Conservation (phyloP, 1,140 invertebrate species). For the Dendroctonus valens region DNA sequence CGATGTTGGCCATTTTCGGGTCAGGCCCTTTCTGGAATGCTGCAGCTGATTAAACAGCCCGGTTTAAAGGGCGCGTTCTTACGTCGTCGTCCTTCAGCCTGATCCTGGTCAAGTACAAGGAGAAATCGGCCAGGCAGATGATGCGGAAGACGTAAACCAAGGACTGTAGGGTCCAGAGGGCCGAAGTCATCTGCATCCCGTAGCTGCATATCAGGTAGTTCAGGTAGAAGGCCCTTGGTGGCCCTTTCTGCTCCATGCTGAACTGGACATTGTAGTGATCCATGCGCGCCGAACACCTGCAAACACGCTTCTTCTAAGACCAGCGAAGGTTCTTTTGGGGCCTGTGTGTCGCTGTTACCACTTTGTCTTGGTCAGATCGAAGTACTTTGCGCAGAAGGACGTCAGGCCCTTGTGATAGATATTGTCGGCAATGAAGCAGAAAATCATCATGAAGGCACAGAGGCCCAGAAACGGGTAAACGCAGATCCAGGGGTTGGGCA, state of each 20-base stretch:
- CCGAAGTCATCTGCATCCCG: not conserved
- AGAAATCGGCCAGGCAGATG: slow-evolving; percentile 25
- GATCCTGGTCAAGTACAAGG: slow-evolving; percentile 26
- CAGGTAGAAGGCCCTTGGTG: slow-evolving; percentile 17
- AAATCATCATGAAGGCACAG: slow-evolving; percentile 22
- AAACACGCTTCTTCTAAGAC: too few species aligned
- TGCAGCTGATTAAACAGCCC: not conserved
- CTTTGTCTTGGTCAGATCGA: slow-evolving; percentile 15
- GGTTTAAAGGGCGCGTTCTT: not conserved
- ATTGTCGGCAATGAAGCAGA: slow-evolving; percentile 14
- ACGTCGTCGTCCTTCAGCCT: slow-evolving; percentile 13
- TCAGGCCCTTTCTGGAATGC: not conserved
- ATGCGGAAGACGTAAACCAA: slow-evolving; percentile 19
- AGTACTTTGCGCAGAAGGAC: slow-evolving; percentile 12
- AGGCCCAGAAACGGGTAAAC: slow-evolving; percentile 29
- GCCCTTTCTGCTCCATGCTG: not conserved
- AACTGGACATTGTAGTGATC: slow-evolving; percentile 26
- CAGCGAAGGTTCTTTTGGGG: too few species aligned
- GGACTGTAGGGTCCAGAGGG: slow-evolving; percentile 18
- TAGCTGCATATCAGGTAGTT: slow-evolving; percentile 13
- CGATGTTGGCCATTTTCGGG: slow-evolving; percentile 14
- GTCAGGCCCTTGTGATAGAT: slow-evolving; percentile 17
- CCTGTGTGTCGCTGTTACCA: too few species aligned
- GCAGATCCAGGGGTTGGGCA: slow-evolving; percentile 28
- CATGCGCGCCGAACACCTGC: slow-evolving; percentile 21